Evolutionary conservation across 2,797 vertebrate species (phyloP), one percentile per base, ranked within the genome.

Genomic region (Avahi laniger): DNA sequence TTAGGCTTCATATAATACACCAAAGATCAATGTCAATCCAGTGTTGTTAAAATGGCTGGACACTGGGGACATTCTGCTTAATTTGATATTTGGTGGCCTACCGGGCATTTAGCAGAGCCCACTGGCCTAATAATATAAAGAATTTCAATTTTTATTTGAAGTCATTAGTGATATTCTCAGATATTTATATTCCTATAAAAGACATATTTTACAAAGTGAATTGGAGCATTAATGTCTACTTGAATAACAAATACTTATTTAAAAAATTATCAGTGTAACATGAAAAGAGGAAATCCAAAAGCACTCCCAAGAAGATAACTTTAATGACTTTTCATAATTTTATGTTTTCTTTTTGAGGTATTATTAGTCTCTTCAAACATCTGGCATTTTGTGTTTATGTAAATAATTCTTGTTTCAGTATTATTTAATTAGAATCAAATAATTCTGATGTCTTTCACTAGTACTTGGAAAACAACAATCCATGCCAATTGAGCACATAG

Each of bases 41-140:
- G 59, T 98, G 98, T 99, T 99, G 99, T 92, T 99, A 99, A 91
- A 99, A 99, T 90, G 99, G 98, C 59, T 99, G 99, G 4, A 99
- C 99, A 0, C 99, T 98, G 92, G 98, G 92, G 98, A 96, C 0
- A 98, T 99, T 82, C 97, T 98, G 35, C 98, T 98, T 0, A 98
- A 0, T 63, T 90, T 96, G 2, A 95, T 97, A 50, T 99, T 98
- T 0, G 99, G 98, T 97, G 97, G 6, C 79, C 78, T 98, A 98
- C 59, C 99, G 99, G 33, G 98, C 98, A n/a, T 98, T 54, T 98
- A 63, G 73, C 98, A 96, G 41, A 99, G 1, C 59, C 98, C 98
- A 0, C 97, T 81, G 18, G 98, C 20, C 2, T 98, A 94, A 98
- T 90, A 81, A 96, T n/a, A 99, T 92, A 14, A 85, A 93, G 81